phyloP scores from a whole-genome alignment of 2,113 vertebrate genomes.

The Megaceryle maxima region DNA sequence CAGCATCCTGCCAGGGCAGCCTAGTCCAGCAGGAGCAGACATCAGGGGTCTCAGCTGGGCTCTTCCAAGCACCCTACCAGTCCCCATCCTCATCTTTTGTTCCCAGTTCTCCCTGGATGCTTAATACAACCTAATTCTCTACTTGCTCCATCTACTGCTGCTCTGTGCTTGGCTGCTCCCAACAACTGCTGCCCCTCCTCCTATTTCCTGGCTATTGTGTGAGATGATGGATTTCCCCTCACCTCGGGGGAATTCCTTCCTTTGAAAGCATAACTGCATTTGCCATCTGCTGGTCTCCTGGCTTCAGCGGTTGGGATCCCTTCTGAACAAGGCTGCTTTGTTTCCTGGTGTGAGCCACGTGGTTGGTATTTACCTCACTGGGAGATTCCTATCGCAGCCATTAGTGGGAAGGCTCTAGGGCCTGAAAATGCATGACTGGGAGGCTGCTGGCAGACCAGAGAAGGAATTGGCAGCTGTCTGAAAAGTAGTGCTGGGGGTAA shows the following conservation, averaged over 20 bases:
- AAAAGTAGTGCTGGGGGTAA: neutral
- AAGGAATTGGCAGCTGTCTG: neutral
- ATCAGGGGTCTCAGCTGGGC: neutral
- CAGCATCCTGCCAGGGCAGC: neutral
- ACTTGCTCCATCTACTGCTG: neutral
- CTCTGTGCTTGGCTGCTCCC: slow-evolving; percentile 47
- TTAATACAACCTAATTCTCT: neutral
- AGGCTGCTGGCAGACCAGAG: neutral
- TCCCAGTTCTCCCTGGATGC: neutral
- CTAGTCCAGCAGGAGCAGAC: neutral
- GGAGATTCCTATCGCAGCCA: neutral
- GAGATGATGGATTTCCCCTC: slow-evolving; percentile 56
- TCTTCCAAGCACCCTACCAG: neutral
- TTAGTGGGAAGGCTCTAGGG: neutral
- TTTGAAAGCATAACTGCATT: slow-evolving; percentile 48
- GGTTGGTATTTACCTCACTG: slow-evolving; percentile 15
- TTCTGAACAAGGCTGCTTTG: slow-evolving; percentile 43
- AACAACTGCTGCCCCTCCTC: slow-evolving; percentile 29
- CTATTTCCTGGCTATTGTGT: slow-evolving; percentile 34
- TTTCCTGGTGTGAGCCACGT: neutral
- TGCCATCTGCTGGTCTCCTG: slow-evolving; percentile 44
- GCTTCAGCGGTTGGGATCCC: neutral
- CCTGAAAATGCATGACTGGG: neutral
- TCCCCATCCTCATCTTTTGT: slow-evolving; percentile 2
- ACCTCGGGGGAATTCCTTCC: slow-evolving; percentile 32